Base-by-base conservation (phyloP, 2,113 vertebrate species). In the Macquaria australasica region DNA sequence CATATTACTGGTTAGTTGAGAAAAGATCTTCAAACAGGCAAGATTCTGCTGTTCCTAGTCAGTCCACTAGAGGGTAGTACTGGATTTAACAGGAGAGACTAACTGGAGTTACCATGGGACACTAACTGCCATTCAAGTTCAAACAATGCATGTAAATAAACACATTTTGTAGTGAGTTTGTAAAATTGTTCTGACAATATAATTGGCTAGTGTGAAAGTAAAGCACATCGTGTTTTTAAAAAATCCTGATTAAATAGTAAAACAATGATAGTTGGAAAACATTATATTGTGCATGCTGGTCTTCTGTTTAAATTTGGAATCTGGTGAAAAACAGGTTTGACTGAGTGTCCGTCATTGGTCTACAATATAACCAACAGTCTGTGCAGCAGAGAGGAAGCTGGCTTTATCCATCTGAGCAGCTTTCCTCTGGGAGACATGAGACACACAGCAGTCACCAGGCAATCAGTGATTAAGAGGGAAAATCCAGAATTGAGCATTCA, bases 401-500 rank as follows among this genome's bases (percentile, higher is more conserved):
- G 25, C 45, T 51, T 50, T 12, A 4, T 45, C 34, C 23, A 0
- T 53, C 3, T 6, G 5, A 64, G 55, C 23, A 21, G 59, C 55
- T 80, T 87, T 83, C 77, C 50, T 67, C 9, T 51, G 55, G 85
- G 68, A 83, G 68, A 71, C 11, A 31, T 90, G 90, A 92, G 80
- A 64, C 88, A 86, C 21, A 1, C 56, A 63, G 64, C 77, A 87
- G 84, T 93, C 93, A 93, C 62, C 87, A 3, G 87, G 66, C 74
- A 75, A 66, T 82, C 83, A 3, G 87, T 89, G 86, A 93, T 87
- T 84, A 92, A 79, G 62, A 75, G 92, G 93, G 93, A 91, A 93
- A 93, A 90, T 77, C 94, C 93, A 81, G 77, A 85, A 25, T 20
- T 64, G 81, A 82, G n/a, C 3, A 79, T 73, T 85, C 86, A 88